Evolutionary conservation across 2,113 vertebrate genomes (phyloP).

Genomic region (Malurus melanocephalus): DNA sequence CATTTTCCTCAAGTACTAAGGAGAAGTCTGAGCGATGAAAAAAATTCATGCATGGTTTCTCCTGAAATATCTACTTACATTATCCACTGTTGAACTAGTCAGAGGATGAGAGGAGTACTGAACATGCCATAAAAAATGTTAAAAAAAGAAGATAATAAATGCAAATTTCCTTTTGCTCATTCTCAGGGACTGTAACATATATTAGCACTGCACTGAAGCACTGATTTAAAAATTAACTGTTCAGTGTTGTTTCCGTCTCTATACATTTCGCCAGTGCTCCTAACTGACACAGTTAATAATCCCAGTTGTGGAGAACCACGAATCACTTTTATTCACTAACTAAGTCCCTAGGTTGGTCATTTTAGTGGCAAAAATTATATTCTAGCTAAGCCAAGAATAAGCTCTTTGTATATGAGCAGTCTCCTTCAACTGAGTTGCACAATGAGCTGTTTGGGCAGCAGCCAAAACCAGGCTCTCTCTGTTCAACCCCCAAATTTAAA

Average conservation of each 20-base stretch:
- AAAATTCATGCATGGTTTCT: background rate
- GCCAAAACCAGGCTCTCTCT: conserved; percentile 67
- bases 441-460: conserved; percentile 68
- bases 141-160: conserved; percentile 22
- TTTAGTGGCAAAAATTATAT: conserved; percentile 72
- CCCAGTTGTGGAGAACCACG: conserved; percentile 36
- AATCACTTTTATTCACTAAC: conserved; percentile 62
- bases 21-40: conserved; percentile 1
- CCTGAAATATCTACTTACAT: conserved; percentile 1
- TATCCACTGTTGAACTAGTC: conserved; percentile 1
- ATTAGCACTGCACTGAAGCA: conserved; percentile 40
- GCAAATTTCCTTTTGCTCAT: conserved; percentile 37
- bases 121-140: background rate
- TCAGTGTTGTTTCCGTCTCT: conserved; percentile 28
- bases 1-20: background rate
- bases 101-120: background rate
- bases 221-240: conserved; percentile 64
- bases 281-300: conserved; percentile 59
- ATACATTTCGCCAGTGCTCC: conserved; percentile 23
- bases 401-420: conserved; percentile 68
- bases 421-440: conserved; percentile 63
- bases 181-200: conserved; percentile 18
- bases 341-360: conserved; percentile 66
- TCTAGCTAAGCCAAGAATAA: conserved; percentile 73
- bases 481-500: conserved; percentile 66